These are phyloP conservation scores for Drosophila multiciliata DNA, from an alignment of 2,888 invertebrate genomes.

Conservation along the genomic window DNA sequence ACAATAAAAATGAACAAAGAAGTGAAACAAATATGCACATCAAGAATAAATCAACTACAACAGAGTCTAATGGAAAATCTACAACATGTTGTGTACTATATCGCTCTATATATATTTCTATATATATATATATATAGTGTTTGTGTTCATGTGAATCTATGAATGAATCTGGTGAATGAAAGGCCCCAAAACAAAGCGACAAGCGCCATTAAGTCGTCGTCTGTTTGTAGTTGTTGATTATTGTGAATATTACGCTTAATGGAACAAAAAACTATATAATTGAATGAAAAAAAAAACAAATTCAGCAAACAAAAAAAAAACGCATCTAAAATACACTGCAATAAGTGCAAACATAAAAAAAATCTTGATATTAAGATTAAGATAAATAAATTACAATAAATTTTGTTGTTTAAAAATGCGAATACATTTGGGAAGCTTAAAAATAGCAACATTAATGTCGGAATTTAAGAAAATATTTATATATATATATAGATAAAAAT, in stretches of 20 bases:
- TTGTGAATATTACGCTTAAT: conserved; percentile 39
- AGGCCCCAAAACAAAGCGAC: conserved; percentile 59
- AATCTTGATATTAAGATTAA: conserved; percentile 9
- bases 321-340: conserved; percentile 34
- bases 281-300: conserved; percentile 16
- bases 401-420: neutral
- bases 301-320: neutral
- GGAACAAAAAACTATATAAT: conserved; percentile 53
- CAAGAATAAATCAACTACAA: conserved; percentile 47
- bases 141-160: conserved; percentile 60
- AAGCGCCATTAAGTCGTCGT: conserved; percentile 61
- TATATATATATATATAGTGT: neutral
- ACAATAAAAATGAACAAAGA: conserved; percentile 41
- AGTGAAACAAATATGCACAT: conserved; percentile 48
- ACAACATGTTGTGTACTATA: conserved; percentile 41
- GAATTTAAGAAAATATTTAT: neutral
- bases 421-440: neutral
- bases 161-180: conserved; percentile 68
- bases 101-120: neutral
- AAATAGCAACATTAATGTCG: neutral
- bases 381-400: neutral
- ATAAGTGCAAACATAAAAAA: neutral
- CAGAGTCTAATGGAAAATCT: conserved; percentile 59
- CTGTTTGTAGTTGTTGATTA: conserved; percentile 46
- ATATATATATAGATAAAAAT: neutral